Base-by-base conservation (phyloP, 2,888 invertebrate species). In the Belgica antarctica region DNA sequence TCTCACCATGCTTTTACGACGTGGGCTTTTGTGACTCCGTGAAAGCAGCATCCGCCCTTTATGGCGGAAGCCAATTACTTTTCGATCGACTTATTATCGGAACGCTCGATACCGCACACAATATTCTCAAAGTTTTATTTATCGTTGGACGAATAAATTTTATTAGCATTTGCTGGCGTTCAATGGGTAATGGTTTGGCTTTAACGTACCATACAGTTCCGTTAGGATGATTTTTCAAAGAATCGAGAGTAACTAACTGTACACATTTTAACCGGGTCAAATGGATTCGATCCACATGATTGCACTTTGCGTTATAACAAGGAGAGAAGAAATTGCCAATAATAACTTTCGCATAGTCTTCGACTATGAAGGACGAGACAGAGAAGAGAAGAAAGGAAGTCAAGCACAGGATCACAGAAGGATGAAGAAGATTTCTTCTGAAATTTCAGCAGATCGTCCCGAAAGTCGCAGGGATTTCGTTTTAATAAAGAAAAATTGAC, bases 121-220 rank as follows among this genome's bases (percentile, higher is more conserved):
- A 63, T 65, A 47, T 61, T 61, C 27, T 27, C 61, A 7, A 3
- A 52, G 2, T 28, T 46, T 66, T 66, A 68, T 68, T 68, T 68
- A 68, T 68, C 34, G 68, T 22, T n/a, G 2, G 12, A 3, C 52
- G 28, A 57, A 68, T 68, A 57, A 68, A 52, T 68, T 68, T 68
- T 68, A 68, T 57, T 31, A 34, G 47, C 27, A 65, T 65, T 63
- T 15, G 24, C n/a, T 63, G 1, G 41, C 19, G 25, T 31, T 31
- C 34, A 31, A 5, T 31, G 34, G n/a, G 15, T 3, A 52, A 52
- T 52, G 17, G 52, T 17, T 22, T 17, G 17, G 52, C 22, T 52
- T 52, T 52, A 52, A 22, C 4, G 52, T 52, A 52, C 19, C 52
- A 52, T 19, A n/a, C 7, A 52, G 22, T 2, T 52, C 22, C 22